phyloP scores from a whole-genome alignment of 2,797 vertebrate genomes.

The Sebastes taczanowskii region DNA sequence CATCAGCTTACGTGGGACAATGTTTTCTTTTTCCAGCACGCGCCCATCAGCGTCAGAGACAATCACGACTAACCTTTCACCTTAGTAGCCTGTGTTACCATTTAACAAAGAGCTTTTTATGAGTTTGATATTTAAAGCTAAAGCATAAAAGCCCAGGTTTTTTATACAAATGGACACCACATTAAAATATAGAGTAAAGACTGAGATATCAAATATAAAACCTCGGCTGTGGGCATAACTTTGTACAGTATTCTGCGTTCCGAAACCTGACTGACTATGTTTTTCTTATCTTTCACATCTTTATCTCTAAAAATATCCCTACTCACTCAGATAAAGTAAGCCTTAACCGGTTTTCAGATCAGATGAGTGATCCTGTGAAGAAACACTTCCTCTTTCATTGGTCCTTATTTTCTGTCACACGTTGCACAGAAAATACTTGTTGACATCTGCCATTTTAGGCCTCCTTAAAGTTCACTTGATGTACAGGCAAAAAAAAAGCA shows the following conservation, averaged over 20 bases:
- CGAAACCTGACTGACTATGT: neutral
- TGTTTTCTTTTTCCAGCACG: constrained; percentile 3
- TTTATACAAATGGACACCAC: neutral
- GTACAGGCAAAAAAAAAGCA: neutral
- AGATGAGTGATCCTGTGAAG: constrained; percentile 31
- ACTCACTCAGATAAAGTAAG: neutral
- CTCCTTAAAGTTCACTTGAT: neutral
- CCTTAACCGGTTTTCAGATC: neutral
- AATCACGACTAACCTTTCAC: neutral
- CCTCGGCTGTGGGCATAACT: neutral
- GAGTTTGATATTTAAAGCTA: neutral
- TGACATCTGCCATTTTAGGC: constrained; percentile 11
- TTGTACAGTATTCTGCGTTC: accelerated
- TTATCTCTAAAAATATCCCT: neutral
- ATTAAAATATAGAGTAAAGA: neutral
- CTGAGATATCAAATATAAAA: neutral
- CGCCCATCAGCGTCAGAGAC: neutral
- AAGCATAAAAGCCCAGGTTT: neutral
- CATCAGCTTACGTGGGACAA: constrained; percentile 36
- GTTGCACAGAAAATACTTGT: neutral
- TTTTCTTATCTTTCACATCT: neutral
- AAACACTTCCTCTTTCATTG: constrained; percentile 59
- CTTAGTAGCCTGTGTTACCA: neutral
- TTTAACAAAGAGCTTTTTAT: neutral
- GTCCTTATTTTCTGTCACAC: constrained; percentile 15